A percentile compares a stretch with the other conserved stretches of the same genome.
These are phyloP conservation scores for Drosophila persimilis DNA, from an alignment of 1,140 invertebrate species.

Conservation along the genomic window DNA sequence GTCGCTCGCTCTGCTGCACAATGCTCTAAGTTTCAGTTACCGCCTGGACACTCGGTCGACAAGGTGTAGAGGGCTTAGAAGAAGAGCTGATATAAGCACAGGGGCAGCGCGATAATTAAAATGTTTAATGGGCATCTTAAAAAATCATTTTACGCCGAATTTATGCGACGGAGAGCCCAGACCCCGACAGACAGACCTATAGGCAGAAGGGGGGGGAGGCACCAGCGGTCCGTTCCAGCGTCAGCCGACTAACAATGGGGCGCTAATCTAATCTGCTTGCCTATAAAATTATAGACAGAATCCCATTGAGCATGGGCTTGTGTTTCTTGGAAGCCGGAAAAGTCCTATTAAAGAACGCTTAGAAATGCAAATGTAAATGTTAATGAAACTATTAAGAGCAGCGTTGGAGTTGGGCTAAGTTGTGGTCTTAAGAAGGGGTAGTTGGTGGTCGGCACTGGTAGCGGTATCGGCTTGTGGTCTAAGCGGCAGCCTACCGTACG, in stretches of 20 bases:
- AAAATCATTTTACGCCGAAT: slow-evolving; percentile 77
- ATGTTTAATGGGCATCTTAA: slow-evolving; percentile 75
- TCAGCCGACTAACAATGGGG: slow-evolving; percentile 50
- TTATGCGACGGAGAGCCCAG: slow-evolving; percentile 44
- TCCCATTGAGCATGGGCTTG: slow-evolving; percentile 35
- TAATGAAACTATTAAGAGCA: slow-evolving; percentile 35
- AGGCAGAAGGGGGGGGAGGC: too few species aligned
- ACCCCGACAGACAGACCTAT: neutral
- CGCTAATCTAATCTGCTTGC: slow-evolving; percentile 67
- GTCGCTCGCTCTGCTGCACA: slow-evolving; percentile 42
- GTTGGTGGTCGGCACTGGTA: neutral
- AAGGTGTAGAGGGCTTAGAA: neutral
- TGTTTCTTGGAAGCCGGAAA: slow-evolving; percentile 66
- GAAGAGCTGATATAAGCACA: slow-evolving; percentile 41
- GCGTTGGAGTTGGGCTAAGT: neutral
- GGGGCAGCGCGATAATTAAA: slow-evolving; percentile 68
- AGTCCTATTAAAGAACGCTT: slow-evolving; percentile 67
- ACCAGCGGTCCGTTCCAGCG: slow-evolving; percentile 19
- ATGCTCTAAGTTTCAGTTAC: slow-evolving; percentile 10
- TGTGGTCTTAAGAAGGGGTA: neutral
- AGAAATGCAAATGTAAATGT: slow-evolving; percentile 55
- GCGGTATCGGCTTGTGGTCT: neutral
- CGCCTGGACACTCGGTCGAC: slow-evolving; percentile 6
- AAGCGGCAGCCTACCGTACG: slow-evolving; percentile 2
- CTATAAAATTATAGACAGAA: slow-evolving; percentile 64